These are phyloP conservation scores for Schizotus pectinicornis DNA, from an alignment of 2,888 invertebrate genomes.

Conservation along the genomic window DNA sequence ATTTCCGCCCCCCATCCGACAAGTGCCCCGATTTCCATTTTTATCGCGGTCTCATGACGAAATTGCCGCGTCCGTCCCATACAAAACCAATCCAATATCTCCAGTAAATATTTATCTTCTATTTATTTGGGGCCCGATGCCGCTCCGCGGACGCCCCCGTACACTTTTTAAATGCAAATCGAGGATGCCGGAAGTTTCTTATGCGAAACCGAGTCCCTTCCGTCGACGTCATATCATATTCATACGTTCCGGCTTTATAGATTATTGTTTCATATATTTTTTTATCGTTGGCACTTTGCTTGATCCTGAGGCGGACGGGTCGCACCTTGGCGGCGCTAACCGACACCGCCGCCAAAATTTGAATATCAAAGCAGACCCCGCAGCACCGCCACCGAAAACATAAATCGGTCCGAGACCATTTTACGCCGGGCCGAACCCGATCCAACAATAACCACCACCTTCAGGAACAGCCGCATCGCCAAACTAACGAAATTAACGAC, in stretches of 20 bases:
- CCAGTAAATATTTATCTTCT: too few species aligned
- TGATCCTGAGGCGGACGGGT: slow-evolving; percentile 16
- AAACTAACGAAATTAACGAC: too few species aligned
- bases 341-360: slow-evolving; percentile 26
- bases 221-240: slow-evolving; percentile 14
- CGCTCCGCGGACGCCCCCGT: too few species aligned
- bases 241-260: slow-evolving; percentile 22
- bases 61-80: too few species aligned
- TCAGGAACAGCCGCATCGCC: too few species aligned
- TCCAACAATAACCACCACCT: background rate
- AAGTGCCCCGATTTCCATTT: too few species aligned
- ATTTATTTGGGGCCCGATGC: too few species aligned
- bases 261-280: slow-evolving; percentile 28
- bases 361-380: slow-evolving; percentile 35
- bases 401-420: slow-evolving; percentile 22
- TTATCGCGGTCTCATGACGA: too few species aligned
- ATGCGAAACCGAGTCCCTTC: background rate
- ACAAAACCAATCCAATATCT: too few species aligned
- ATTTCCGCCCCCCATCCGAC: too few species aligned
- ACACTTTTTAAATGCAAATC: slow-evolving; percentile 1
- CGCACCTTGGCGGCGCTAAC: background rate
- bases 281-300: slow-evolving; percentile 28
- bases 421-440: background rate
- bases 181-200: too few species aligned
- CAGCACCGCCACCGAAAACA: slow-evolving; percentile 18